Base-by-base conservation (phyloP, 2,888 invertebrate genomes). In the Dynastes maya region DNA sequence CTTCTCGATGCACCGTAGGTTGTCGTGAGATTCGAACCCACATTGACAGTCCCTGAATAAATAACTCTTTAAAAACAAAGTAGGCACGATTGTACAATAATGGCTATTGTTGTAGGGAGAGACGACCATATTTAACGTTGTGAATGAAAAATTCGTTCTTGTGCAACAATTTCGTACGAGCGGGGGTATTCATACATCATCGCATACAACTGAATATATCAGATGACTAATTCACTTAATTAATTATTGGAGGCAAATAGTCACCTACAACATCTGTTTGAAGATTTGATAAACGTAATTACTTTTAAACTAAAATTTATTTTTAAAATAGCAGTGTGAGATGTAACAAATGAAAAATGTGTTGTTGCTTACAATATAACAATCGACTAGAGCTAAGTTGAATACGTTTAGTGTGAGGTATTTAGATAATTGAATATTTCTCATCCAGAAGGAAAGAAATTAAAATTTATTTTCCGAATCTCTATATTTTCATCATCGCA, bases 61-160 rank as follows among this genome's bases (percentile, higher is more conserved):
- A 81, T 81, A 81, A 81, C 81, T 80, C 80, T 79, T 80, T 80
- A 80, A 80, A 80, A 82, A 82, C 81, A 82, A 81, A 82, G 81
- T 81, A 82, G 82, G 82, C 81, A 82, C 82, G 80, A 81, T 81
- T 82, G 74, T 81, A 80, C 81, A 81, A 82, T 81, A 81, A 81
- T 81, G 81, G 80, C 82, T 78, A 81, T 82, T 82, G 82, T 82
- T 81, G 80, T 80, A 80, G 78, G 78, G 80, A 79, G 75, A 74
- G 77, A 77, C 63, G 55, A 51, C 71, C 77, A 71, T 77, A 77
- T 61, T 71, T 77, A 51, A 77, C 45, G 40, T 72, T 40, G 77
- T 53, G 29, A 71, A 77, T 49, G 61, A 58, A 76, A 78, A 78
- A 75, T 61, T 53, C 78, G 13, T n/a, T 58, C 72, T 78, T 78